Percentiles rank a stretch among this genome's conserved stretches.
phyloP scores from a whole-genome alignment of 2,888 invertebrate species.

The Apodemia hepburni region DNA sequence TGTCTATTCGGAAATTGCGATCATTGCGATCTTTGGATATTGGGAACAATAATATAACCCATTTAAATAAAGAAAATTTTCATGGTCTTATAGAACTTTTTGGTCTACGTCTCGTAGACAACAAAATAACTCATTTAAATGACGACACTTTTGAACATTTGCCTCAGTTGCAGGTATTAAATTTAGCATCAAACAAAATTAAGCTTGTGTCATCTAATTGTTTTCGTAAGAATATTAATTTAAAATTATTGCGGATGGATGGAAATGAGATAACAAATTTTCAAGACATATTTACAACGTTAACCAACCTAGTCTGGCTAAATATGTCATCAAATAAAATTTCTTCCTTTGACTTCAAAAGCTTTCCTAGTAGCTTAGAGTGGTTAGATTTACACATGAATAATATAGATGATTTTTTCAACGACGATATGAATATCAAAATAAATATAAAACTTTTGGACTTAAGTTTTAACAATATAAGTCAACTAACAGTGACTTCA shows the following conservation, averaged over 20 bases:
- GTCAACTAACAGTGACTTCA: conserved; percentile 83
- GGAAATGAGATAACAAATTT: conserved; percentile 87
- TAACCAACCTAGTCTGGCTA: conserved; percentile 87
- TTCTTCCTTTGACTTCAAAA: conserved; percentile 87
- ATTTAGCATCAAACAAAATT: conserved; percentile 89
- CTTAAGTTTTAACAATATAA: conserved; percentile 86
- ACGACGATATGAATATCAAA: conserved; percentile 74
- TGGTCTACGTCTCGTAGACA: conserved; percentile 89
- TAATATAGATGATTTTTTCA: conserved; percentile 81
- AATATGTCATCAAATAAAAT: conserved; percentile 90
- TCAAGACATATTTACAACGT: conserved; percentile 85
- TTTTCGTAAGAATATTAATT: conserved; percentile 85
- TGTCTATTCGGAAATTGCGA: conserved; percentile 83
- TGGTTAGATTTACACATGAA: conserved; percentile 91
- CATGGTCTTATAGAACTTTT: conserved; percentile 86
- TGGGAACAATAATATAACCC: conserved; percentile 89
- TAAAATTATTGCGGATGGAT: conserved; percentile 87
- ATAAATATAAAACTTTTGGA: conserved; percentile 86
- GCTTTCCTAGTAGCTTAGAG: conserved; percentile 86
- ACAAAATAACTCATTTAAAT: conserved; percentile 87
- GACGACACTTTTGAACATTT: conserved; percentile 87
- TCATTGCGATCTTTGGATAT: conserved; percentile 88
- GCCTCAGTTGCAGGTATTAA: conserved; percentile 87
- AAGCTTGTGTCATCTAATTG: conserved; percentile 86
- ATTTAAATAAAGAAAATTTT: conserved; percentile 86